Evolutionary conservation across 2,797 vertebrate genomes (phyloP), one percentile per base, ranked within the genome.

Genomic region (Enteromius afrohamiltoni): DNA sequence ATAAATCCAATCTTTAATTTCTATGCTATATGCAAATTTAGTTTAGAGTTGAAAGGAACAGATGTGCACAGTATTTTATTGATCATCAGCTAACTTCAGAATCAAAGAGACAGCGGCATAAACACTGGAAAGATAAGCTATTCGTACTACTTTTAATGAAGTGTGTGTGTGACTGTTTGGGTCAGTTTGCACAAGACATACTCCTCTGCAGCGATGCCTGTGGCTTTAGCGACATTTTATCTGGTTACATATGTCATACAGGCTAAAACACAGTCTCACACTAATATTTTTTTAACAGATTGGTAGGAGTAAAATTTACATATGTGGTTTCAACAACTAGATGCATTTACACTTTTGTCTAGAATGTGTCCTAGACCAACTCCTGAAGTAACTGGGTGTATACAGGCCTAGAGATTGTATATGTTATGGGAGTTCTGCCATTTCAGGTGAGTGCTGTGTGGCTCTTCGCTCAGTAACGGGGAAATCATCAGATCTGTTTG

Each of bases 371-470:
- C 55, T n/a, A 58, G 55, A 58, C 55, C 55, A 23, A n/a, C 55
- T 58, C 55, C 55, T 23, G n/a, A 60, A 26, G 55, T 60, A 26
- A 60, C 10, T 23, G 11, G n/a, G 55, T 23, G 4, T 11, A 58
- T 58, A 23, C 55, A 58, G n/a, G 55, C 55, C 55, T n/a, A 23
- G 23, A 1, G 1, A 29, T n/a, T 65, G 8, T 23, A 80, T 65
- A 71, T 49, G 19, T 74, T 78, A 58, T 69, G 9, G 10, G 21
- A 83, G 13, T 31, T 65, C 17, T 70, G 21, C 40, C 64, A 67
- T 83, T 78, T 1, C 34, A 96, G 96, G 96, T 42, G 95, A 96
- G 89, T 96, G 95, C 88, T 96, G 95, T 82, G 93, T 96, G 29
- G 93, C 95, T 75, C 86, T 96, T 65, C 91, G 87, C 62, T 91